Evolutionary conservation across 2,888 invertebrate genomes (phyloP).

Genomic region (Gortyna flavago): DNA sequence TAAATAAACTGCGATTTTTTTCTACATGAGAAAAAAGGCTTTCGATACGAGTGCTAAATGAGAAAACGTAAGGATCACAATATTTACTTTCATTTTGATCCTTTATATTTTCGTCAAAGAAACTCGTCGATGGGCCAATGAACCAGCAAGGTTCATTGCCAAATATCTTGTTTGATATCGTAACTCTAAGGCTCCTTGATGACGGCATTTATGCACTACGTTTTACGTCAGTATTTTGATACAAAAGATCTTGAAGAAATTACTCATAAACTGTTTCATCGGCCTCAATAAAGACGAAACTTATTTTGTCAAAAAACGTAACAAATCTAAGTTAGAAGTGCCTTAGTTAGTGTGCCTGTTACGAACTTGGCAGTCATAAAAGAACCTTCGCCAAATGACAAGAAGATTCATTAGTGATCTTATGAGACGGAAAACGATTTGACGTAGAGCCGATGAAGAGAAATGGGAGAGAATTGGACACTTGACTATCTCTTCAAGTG

Average conservation of each 20-base stretch:
- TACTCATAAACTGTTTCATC: constrained; percentile 16
- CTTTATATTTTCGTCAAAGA: constrained; percentile 23
- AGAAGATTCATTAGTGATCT: constrained; percentile 67
- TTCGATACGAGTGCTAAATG: background rate
- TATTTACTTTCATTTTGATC: constrained; percentile 23
- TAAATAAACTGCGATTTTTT: constrained; percentile 10
- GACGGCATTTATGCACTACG: background rate
- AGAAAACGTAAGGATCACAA: constrained; percentile 28
- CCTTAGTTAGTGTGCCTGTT: constrained; percentile 47
- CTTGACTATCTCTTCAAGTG: constrained; percentile 59
- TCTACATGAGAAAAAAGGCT: background rate
- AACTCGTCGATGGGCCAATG: constrained; percentile 1
- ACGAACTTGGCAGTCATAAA: constrained; percentile 59
- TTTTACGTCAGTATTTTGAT: background rate
- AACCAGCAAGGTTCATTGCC: background rate
- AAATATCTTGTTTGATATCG: constrained; percentile 12
- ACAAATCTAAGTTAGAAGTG: constrained; percentile 37
- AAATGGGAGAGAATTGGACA: constrained; percentile 61
- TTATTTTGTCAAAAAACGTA: constrained; percentile 25
- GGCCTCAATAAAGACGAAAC: constrained; percentile 23
- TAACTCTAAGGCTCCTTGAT: background rate
- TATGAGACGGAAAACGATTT: constrained; percentile 65
- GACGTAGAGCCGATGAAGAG: constrained; percentile 63
- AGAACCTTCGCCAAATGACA: constrained; percentile 59
- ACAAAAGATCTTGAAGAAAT: background rate